Evolutionary conservation across 23 tunicate genomes (phyloP), one percentile per base, ranked within the genome.

Genomic region (Ascidia mentula): DNA sequence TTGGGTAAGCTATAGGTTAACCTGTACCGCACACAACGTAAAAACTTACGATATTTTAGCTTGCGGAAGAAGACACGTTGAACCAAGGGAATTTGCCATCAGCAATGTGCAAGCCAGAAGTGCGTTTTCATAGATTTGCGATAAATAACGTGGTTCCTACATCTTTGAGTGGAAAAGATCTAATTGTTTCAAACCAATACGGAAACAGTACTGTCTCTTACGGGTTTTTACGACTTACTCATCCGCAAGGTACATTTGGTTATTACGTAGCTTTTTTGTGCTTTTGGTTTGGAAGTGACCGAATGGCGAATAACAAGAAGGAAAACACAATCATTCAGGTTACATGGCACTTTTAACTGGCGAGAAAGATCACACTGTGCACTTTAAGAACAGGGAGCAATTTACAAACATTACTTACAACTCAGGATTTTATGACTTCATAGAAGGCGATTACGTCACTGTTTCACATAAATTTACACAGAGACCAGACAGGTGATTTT

Each of bases 351-450:
- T 96, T 24, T 88, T 96, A 6, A 85, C 72, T 9, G 77, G 77
- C 53, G 69, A 69, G 5, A 40, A 90, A 46, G 46, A 59, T 32
- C 74, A 91, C 59, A 32, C 0, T 4, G 22, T 79, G 73, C 32
- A 38, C 6, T 96, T 82, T 39, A 78, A 84, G 71, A 82, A 82
- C 33, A 87, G 40, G n/a, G 85, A 75, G 8, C 82, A 81, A 71
- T 88, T 96, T 79, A 82, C 96, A 34, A 96, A 96, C 72, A 74
- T 91, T 37, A 87, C 88, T 32, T 96, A 91, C 90, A 80, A 72
- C 60, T 84, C 97, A 0, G 73, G 38, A 20, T 80, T 76, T 45
- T 84, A 85, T 34, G 81, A 80, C 34, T 84, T 96, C 28, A n/a
- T 7, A 18, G 61, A 45, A 37, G 78, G 36, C 38, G 97, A 96